These are phyloP conservation scores for Melipona quadrifasciata DNA, from an alignment of 1,140 invertebrate genomes.

Conservation along the genomic window DNA sequence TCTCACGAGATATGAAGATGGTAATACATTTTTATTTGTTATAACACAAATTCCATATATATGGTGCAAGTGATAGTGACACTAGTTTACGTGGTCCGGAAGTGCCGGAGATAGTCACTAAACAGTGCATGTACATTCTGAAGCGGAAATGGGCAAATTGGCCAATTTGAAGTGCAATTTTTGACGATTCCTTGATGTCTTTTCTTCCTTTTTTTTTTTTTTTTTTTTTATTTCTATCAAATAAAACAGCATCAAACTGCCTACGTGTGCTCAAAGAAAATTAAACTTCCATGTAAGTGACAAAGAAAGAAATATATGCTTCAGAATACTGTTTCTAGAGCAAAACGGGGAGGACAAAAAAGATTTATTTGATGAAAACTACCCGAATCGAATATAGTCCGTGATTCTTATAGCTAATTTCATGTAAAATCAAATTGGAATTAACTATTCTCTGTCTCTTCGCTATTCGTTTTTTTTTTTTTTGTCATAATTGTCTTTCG, in stretches of 20 bases:
- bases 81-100: slow-evolving; percentile 47
- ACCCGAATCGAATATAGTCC: neutral
- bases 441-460: neutral
- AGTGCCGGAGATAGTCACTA: slow-evolving; percentile 57
- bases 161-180: neutral
- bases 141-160: slow-evolving; percentile 48
- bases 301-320: neutral
- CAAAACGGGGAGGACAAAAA: neutral
- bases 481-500: neutral
- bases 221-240: no score
- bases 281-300: neutral
- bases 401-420: neutral
- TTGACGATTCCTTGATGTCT: no score
- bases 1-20: slow-evolving; percentile 29
- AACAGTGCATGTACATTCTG: slow-evolving; percentile 45
- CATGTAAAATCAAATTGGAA: neutral
- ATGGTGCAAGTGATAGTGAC: slow-evolving; percentile 52
- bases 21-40: slow-evolving; percentile 34
- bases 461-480: neutral
- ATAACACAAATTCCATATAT: slow-evolving; percentile 29
- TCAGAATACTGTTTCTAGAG: neutral
- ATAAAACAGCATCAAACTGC: neutral
- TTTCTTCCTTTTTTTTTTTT: no score
- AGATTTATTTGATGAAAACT: neutral
- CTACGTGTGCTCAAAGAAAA: neutral